Conservation (phyloP, 2,888 invertebrate species). For the Dorcus parallelipipedus region DNA sequence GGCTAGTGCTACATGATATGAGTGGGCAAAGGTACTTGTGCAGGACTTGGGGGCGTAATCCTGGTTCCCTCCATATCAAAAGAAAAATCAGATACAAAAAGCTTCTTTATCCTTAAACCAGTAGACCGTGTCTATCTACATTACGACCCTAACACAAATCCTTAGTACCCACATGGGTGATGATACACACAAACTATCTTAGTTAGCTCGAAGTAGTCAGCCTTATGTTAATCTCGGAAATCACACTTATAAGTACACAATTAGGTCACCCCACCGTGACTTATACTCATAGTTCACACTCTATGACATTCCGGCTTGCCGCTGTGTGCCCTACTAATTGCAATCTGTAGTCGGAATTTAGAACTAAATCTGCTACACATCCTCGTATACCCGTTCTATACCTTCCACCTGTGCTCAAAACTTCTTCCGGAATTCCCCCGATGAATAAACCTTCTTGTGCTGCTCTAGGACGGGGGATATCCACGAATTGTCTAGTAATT, state of each 20-base stretch:
- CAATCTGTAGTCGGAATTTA: constrained; percentile 60
- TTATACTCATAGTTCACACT: constrained; percentile 36
- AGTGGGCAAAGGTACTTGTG: constrained; percentile 34
- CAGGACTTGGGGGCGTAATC: constrained; percentile 28
- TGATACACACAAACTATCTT: constrained; percentile 35
- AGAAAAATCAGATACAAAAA: constrained; percentile 23
- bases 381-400: constrained; percentile 58
- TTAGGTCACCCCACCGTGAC: constrained; percentile 13
- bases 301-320: constrained; percentile 49
- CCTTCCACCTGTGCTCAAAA: constrained; percentile 45
- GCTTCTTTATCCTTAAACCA: constrained; percentile 18
- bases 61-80: constrained; percentile 25
- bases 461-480: constrained; percentile 78
- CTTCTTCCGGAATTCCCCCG: constrained; percentile 55
- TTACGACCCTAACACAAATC: constrained; percentile 40
- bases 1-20: constrained; percentile 25
- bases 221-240: constrained; percentile 40
- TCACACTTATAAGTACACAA: constrained; percentile 39
- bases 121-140: constrained; percentile 38
- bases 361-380: constrained; percentile 60
- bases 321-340: constrained; percentile 51
- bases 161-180: constrained; percentile 33
- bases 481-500: constrained; percentile 77
- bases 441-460: constrained; percentile 87
- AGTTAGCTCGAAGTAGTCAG: constrained; percentile 41